Evolutionary conservation across 2,888 invertebrate genomes (phyloP), one percentile per base, ranked within the genome.

Genomic region (Andrena hattorfiana): DNA sequence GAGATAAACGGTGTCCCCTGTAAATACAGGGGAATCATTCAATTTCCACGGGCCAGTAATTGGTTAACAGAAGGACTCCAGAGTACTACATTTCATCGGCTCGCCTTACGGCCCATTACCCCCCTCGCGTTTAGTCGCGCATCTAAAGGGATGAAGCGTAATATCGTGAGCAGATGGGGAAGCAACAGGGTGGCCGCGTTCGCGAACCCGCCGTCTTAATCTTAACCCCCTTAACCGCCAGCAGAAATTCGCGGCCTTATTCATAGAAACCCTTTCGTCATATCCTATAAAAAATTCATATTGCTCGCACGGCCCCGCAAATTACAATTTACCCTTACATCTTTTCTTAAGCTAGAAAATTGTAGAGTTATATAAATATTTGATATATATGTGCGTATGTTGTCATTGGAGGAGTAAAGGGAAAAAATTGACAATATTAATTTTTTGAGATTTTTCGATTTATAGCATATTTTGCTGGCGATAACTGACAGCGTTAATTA

Each of bases 31-130:
- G 23, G 56, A 69, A 77, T 79, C 56, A 63, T 79, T 79, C 56
- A 69, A 69, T 77, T 77, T 79, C 63, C 77, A 69, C 6, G 32
- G 20, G n/a, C 16, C 28, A 60, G 74, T 78, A 78, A 78, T 73
- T 74, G 62, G 62, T 78, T 74, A 78, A 78, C 67, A 62, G 68
- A 54, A 69, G 69, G 60, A 78, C 42, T 13, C 51, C 3, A 35
- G 28, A 60, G 51, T 28, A 23, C 42, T 42, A 51, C 51, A 30
- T 80, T 66, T 49, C 70, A 66, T 66, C 51, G 78, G 30, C 20
- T 66, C 51, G 54, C 79, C 20, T 70, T 66, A 66, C 79, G 64
- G 23, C 4, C 42, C 64, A 70, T 66, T 64, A 70, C 64, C 59
- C 49, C 7, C 64, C 7, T 70, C 23, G 2, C 77, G 68, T 48